Conservation (phyloP, 2,888 invertebrate genomes). For the Idaea dimidiata region DNA sequence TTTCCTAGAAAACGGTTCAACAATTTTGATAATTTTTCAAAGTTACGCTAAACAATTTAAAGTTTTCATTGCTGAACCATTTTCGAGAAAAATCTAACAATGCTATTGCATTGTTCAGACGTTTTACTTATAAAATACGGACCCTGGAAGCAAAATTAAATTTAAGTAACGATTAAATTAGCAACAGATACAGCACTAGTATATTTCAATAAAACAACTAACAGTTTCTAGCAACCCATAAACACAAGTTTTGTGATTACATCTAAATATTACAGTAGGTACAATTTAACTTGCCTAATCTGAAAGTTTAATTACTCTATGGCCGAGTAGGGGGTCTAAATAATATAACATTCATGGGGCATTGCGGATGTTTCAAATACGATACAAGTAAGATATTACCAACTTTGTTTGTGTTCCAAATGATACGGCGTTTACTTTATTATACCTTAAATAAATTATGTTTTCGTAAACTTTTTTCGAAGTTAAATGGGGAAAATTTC, state of each 20-base stretch:
- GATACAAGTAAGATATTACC: not conserved
- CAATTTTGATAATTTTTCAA: too few species aligned
- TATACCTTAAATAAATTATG: constrained; percentile 1
- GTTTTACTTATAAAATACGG: too few species aligned
- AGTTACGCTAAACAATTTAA: too few species aligned
- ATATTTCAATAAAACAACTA: not conserved
- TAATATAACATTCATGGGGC: not conserved
- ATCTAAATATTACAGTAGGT: constrained; percentile 1
- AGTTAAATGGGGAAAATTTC: not conserved
- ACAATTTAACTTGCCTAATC: not conserved
- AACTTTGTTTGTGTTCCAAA: not conserved
- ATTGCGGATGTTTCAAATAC: not conserved
- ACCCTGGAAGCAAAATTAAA: too few species aligned
- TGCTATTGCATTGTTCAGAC: too few species aligned
- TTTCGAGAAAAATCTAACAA: too few species aligned
- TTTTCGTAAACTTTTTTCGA: not conserved
- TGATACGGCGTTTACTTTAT: not conserved
- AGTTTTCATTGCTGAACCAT: too few species aligned
- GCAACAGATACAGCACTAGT: too few species aligned
- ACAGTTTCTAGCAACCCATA: not conserved
- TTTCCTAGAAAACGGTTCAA: too few species aligned
- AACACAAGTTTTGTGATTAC: not conserved
- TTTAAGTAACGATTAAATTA: too few species aligned
- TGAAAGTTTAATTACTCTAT: constrained; percentile 1
- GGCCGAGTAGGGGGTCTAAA: not conserved